These are phyloP conservation scores for Labroides dimidiatus DNA, from an alignment of 2,797 vertebrate genomes.

Conservation along the genomic window DNA sequence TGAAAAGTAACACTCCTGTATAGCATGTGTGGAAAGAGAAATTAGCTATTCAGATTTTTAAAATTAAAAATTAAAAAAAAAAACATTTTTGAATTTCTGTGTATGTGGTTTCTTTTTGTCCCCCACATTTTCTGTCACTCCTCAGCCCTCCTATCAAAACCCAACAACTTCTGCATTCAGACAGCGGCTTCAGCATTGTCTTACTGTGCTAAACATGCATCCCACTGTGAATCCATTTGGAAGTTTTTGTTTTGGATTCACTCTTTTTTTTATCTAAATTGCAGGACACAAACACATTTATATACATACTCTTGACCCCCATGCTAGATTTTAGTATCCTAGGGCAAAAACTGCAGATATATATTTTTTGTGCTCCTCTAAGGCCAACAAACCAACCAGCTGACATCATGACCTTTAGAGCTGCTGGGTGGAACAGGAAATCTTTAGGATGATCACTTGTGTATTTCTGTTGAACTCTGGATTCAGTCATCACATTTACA, in stretches of 20 bases:
- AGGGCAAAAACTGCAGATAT: neutral
- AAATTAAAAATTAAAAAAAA: too few species aligned
- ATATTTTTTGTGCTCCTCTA: neutral
- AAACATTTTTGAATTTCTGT: too few species aligned
- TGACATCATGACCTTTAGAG: neutral
- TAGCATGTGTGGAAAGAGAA: too few species aligned
- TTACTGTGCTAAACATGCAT: too few species aligned
- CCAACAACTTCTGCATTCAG: too few species aligned
- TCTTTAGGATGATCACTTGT: neutral
- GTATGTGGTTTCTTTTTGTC: too few species aligned
- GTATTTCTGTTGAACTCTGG: neutral
- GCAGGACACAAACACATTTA: neutral
- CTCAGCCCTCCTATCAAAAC: too few species aligned
- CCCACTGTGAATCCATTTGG: neutral
- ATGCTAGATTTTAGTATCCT: neutral
- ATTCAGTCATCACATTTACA: neutral
- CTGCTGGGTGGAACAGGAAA: neutral
- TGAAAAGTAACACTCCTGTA: too few species aligned
- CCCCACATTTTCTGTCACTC: too few species aligned
- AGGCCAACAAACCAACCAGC: neutral
- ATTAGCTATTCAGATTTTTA: too few species aligned
- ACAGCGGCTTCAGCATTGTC: too few species aligned
- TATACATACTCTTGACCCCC: neutral
- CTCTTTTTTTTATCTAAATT: neutral
- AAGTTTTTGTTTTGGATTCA: neutral